A percentile compares a stretch with the other conserved stretches of the same genome.
These are phyloP conservation scores for Pseudorhiza aurosa DNA, from an alignment of 30 jellyfish, hydroid and myxozoan genomes.

Conservation along the genomic window DNA sequence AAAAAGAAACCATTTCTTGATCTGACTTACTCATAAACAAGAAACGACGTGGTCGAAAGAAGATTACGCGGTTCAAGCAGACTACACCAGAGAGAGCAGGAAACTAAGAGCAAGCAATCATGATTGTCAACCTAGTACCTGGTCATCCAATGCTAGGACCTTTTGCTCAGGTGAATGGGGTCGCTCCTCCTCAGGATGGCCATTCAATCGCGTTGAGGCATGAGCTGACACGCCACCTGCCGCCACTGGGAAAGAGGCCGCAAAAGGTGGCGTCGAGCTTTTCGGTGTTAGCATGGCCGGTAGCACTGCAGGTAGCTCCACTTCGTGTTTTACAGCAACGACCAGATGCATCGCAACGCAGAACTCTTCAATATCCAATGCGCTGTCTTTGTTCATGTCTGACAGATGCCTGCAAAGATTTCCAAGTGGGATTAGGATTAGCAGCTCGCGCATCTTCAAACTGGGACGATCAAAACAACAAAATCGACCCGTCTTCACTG, in stretches of 20 bases:
- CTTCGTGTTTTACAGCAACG: constrained; percentile 96
- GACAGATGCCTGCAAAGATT: constrained; percentile 88
- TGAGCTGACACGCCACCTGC: background rate
- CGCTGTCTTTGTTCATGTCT: constrained; percentile 91
- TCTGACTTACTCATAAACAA: too few species aligned
- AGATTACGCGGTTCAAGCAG: too few species aligned
- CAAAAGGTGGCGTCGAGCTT: constrained; percentile 22
- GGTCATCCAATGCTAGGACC: constrained; percentile 22
- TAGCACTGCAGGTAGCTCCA: constrained; percentile 79
- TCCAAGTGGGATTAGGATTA: too few species aligned
- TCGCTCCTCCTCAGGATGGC: constrained; percentile 50
- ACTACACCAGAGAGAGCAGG: too few species aligned
- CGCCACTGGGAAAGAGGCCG: constrained; percentile 36
- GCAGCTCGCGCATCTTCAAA: too few species aligned
- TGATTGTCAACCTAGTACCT: too few species aligned
- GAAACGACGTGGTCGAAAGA: too few species aligned
- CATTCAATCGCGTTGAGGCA: constrained; percentile 2
- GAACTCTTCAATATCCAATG: constrained; percentile 89
- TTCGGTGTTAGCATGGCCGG: constrained; percentile 80
- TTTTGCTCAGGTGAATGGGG: constrained; percentile 33
- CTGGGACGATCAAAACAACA: too few species aligned
- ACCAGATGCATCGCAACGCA: constrained; percentile 99
- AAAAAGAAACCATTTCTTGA: too few species aligned
- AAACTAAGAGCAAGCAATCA: too few species aligned
- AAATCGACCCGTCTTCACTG: too few species aligned